Base-by-base conservation (phyloP, 1,140 invertebrate species). In the Temnothorax curvispinosus region DNA sequence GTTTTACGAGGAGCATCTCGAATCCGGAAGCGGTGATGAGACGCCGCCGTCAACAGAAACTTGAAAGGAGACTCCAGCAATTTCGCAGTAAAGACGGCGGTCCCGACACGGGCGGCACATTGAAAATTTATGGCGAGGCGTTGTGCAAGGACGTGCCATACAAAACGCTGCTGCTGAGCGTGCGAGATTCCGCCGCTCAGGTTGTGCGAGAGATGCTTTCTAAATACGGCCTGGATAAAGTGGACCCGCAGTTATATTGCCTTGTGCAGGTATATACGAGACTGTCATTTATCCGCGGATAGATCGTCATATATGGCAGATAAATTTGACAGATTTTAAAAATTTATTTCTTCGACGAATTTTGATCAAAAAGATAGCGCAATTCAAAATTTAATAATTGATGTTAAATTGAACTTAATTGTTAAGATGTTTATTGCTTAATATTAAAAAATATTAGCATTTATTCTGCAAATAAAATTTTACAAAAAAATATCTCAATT, bases 21-120 rank as follows among this genome's bases (percentile, higher is more conserved):
- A 99, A 99, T 96, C 99, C 99, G 11, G 99, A 99, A 96, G 99
- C 99, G 78, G 99, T 99, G 78, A 99, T 99, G 99, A 96, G 99
- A 86, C 96, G 99, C 52, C 96, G 99, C 82, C 96, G 99, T n/a
- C 99, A 99, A 93, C 98, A 99, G 94, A 99, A 99, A 94, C 96
- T 99, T 65, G 99, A 99, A 95, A 97, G 98, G 91, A 99, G 99
- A 95, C 95, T 99, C 88, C 98, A 99, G 94, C 98, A 99, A 94
- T 99, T 99, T 95, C 96, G 98, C 41, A 98, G 98, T 85, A 98
- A 98, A 93, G 98, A 98, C 91, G 98, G 99, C 67, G 99, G 99
- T 15, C 99, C 98, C n/a, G 97, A 98, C 92, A 98, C 97, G 2
- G 98, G 99, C 71, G 99, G 99, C 67, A 99, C 99, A 6, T 95